Conservation (phyloP, 2,888 invertebrate genomes). For the Seira sanloemensis region DNA sequence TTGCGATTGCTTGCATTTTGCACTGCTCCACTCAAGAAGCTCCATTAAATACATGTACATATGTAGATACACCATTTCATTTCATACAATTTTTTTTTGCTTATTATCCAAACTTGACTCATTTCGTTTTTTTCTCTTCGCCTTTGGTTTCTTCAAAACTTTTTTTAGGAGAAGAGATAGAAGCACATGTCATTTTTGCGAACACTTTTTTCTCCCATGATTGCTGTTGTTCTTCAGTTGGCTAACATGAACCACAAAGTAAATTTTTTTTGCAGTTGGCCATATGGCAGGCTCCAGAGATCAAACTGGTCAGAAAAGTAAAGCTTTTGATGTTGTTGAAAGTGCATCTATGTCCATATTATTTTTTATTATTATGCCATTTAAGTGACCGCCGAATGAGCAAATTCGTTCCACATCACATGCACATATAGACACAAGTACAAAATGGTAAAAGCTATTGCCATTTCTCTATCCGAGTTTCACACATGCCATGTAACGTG, state of each 20-base stretch:
- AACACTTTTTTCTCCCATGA: conserved; percentile 1
- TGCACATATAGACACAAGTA: too few species aligned
- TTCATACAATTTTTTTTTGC: background rate
- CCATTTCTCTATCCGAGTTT: too few species aligned
- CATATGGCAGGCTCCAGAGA: conserved; percentile 61
- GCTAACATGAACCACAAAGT: conserved; percentile 14
- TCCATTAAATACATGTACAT: too few species aligned
- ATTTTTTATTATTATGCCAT: too few species aligned
- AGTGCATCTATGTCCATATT: conserved; percentile 43
- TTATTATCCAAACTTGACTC: conserved; percentile 14
- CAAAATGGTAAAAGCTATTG: too few species aligned
- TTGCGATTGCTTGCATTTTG: background rate
- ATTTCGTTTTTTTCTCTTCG: background rate
- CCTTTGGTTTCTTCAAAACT: background rate
- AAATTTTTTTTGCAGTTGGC: conserved; percentile 58
- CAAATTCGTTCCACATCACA: too few species aligned
- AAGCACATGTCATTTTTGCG: conserved; percentile 14
- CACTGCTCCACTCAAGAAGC: background rate
- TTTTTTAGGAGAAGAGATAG: background rate
- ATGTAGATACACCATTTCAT: too few species aligned
- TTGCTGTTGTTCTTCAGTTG: conserved; percentile 17
- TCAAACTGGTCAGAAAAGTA: background rate
- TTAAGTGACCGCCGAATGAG: too few species aligned
- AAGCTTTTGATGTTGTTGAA: conserved; percentile 12
- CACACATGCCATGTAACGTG: too few species aligned